Evolutionary conservation across 1,140 invertebrate species (phyloP), one percentile per base, ranked within the genome.

Genomic region (Harpegnathos saltator): DNA sequence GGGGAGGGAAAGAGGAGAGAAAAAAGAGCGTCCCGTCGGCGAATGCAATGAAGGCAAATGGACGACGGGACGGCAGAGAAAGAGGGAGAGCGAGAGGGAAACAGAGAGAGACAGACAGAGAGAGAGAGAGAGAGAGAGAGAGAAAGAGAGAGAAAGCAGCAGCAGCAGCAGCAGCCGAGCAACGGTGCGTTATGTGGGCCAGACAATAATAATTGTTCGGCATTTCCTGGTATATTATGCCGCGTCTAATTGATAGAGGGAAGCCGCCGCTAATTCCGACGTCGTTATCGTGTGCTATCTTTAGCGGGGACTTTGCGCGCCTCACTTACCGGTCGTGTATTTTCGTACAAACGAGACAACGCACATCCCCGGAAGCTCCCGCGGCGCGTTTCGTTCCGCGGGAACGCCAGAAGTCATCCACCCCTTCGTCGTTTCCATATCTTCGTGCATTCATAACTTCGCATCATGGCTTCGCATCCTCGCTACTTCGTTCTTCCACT

Each of bases 161-260:
- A 44, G 38, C 3, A 44, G 38, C 38, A 44, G 82, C 44, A 61
- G 81, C 62, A 68, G 86, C 38, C 71, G 26, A 22, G 62, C 58
- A 44, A 44, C 74, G 74, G 63, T 86, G 73, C 72, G 81, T 63
- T 90, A 92, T 91, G 85, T 92, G 89, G 91, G 90, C 90, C 91
- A 92, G 91, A 91, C 88, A 84, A 89, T 66, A 90, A 92, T 92
- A 91, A 91, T 91, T 90, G 90, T 91, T 90, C 66, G 80, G 85
- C 88, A 71, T 91, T 92, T 91, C 90, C 91, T 91, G 91, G 90
- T 92, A 91, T 90, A 85, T 89, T 86, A 90, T 84, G 85, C 62
- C 69, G 61, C 83, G 71, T 85, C 78, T 90, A 90, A 92, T 91
- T 91, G 91, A 90, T 89, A 89, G 83, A 91, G 85, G 90, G 84